Evolutionary conservation across 2,797 vertebrate species (phyloP).

Genomic region (Helicolenus hilgendorfi): DNA sequence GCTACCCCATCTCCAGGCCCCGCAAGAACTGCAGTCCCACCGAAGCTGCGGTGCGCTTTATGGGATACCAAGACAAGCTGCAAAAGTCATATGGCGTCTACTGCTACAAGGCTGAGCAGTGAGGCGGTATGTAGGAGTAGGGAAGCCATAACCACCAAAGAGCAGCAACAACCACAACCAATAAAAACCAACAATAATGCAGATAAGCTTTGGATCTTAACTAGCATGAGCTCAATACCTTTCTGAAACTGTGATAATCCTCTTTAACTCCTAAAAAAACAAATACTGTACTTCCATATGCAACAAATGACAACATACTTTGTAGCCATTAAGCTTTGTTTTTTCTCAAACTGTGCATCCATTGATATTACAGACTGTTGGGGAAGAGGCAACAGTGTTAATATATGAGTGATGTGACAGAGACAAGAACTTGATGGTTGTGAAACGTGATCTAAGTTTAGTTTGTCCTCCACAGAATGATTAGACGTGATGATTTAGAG

Average conservation of each 20-base stretch:
- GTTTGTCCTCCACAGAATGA: conserved; percentile 48
- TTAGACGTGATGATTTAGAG: conserved; percentile 26
- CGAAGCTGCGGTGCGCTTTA: conserved; percentile 94
- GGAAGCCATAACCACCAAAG: conserved; percentile 82
- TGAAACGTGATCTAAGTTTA: conserved; percentile 47
- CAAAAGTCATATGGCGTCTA: conserved; percentile 97
- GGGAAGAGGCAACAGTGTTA: conserved; percentile 56
- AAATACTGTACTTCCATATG: conserved; percentile 85
- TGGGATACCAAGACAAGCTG: conserved; percentile 95
- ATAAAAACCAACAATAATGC: conserved; percentile 59
- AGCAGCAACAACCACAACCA: conserved; percentile 76
- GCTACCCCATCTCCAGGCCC: conserved; percentile 96
- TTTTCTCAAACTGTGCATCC: conserved; percentile 87
- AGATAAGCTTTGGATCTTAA: conserved; percentile 66
- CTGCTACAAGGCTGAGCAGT: conserved; percentile 92
- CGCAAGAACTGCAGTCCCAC: conserved; percentile 96
- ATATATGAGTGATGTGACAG: conserved; percentile 66
- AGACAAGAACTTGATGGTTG: conserved; percentile 53
- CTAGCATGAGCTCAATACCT: conserved; percentile 91
- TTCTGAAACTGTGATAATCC: conserved; percentile 95
- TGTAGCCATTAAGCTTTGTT: conserved; percentile 62
- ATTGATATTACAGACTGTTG: conserved; percentile 85
- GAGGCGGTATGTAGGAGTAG: conserved; percentile 67
- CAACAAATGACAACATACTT: conserved; percentile 66
- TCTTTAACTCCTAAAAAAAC: conserved; percentile 86